These are phyloP conservation scores for Eolophus roseicapilla DNA, from an alignment of 2,113 vertebrate genomes.

Conservation along the genomic window DNA sequence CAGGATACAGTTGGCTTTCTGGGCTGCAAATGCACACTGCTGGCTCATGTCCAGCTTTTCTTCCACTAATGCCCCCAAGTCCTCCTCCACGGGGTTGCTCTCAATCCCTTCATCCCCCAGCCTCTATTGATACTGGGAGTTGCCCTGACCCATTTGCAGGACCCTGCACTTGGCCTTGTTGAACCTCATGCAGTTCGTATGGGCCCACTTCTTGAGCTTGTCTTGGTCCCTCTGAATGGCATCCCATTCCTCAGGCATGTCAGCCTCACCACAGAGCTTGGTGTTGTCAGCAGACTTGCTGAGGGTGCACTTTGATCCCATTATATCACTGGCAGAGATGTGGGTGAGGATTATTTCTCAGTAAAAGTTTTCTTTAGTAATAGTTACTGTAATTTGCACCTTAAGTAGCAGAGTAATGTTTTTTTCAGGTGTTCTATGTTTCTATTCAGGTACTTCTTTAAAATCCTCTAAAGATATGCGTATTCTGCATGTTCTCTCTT, in stretches of 20 bases:
- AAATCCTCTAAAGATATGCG: neutral
- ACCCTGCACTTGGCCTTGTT: neutral
- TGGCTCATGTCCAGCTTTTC: neutral
- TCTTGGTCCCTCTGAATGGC: neutral
- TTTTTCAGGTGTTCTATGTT: neutral
- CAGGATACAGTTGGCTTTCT: neutral
- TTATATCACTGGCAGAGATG: neutral
- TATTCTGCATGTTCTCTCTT: neutral
- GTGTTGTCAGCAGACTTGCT: neutral
- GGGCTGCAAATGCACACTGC: neutral
- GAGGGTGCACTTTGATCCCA: neutral
- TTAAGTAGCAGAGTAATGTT: neutral
- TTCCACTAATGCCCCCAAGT: neutral
- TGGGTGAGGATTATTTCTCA: neutral
- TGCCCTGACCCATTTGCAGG: neutral
- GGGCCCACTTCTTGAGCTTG: neutral
- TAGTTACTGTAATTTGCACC: neutral
- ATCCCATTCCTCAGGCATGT: accelerated
- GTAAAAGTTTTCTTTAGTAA: neutral
- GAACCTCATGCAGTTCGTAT: neutral
- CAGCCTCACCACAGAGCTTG: accelerated
- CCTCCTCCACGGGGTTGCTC: neutral
- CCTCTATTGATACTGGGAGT: neutral
- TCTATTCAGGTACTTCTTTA: neutral
- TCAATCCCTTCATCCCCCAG: neutral